Conservation (phyloP, 2,888 invertebrate species). For the Gibbula magus region DNA sequence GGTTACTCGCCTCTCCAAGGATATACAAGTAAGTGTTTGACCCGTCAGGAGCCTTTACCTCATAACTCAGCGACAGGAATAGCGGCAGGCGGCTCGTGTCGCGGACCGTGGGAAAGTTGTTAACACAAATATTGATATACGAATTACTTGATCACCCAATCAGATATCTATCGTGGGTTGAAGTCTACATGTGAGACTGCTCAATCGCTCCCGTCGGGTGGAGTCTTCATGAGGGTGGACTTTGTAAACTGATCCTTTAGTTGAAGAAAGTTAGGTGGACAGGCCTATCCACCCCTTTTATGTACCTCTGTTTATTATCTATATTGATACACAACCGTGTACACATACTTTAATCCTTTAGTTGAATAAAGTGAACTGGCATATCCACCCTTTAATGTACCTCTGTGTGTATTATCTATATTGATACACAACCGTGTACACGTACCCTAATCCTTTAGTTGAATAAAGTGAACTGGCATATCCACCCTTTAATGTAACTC, state of each 20-base stretch:
- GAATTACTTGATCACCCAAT: slow-evolving; percentile 22
- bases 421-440: neutral
- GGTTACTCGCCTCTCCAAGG: slow-evolving; percentile 13
- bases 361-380: neutral
- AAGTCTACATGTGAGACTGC: too few relatives aligned
- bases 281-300: too few relatives aligned
- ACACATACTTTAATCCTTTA: neutral
- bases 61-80: slow-evolving; percentile 20
- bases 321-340: neutral
- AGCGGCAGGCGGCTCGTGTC: neutral
- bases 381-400: neutral
- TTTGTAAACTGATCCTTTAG: too few relatives aligned
- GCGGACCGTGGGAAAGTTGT: slow-evolving; percentile 25
- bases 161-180: slow-evolving; percentile 16
- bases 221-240: too few relatives aligned
- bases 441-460: neutral
- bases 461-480: neutral
- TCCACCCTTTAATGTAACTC: neutral
- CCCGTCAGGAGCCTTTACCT: neutral
- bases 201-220: too few relatives aligned
- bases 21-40: slow-evolving; percentile 16
- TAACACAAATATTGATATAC: slow-evolving; percentile 23
- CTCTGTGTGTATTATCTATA: neutral
- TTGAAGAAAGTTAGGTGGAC: too few relatives aligned
- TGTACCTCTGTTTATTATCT: neutral